Evolutionary conservation across 1,140 invertebrate species (phyloP), one percentile per base, ranked within the genome.

Genomic region (Procambarus virginalis): DNA sequence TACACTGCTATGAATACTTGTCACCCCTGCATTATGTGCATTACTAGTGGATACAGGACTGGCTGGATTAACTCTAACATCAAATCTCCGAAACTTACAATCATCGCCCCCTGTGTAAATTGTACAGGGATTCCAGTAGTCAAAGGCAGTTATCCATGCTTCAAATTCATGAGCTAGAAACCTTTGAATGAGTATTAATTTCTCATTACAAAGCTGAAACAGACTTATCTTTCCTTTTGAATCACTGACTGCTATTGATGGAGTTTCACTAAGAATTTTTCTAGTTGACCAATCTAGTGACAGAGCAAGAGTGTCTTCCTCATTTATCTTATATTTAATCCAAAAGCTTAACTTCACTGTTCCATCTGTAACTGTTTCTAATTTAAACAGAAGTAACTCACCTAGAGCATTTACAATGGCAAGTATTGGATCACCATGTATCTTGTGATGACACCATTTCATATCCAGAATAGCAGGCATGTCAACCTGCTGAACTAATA

Each of bases 101-200:
- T 98, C 98, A 94, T 99, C 97, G 4, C 97, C 97, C 91, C 97
- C 97, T 93, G 96, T 96, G 93, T 96, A 98, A 92, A 98, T 93
- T 12, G 97, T 92, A 92, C 96, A 95, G 0, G 94, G 92, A 92
- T 97, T 94, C 96, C 96, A 97, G 93, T 96, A 96, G 95, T 98
- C 96, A 93, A 97, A 98, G 2, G 96, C 96, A 22, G 95, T 95
- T 49, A 97, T 97, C 98, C 98, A 98, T 8, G 97, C 96, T 94
- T 99, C 97, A 93, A 96, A 98, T 22, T 95, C 95, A 93, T 99
- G 97, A 5, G 95, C 95, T 87, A 95, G 94, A 95, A 96, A 97
- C 1, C 93, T 93, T 4, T 93, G 92, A 80, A 93, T 46, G 46
- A 94, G 80, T 92, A 92, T 93, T 20, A 96, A 89, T 64, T 94